These are phyloP conservation scores for Carpatolechia fugitivella DNA, from an alignment of 2,888 invertebrate genomes.

Conservation along the genomic window DNA sequence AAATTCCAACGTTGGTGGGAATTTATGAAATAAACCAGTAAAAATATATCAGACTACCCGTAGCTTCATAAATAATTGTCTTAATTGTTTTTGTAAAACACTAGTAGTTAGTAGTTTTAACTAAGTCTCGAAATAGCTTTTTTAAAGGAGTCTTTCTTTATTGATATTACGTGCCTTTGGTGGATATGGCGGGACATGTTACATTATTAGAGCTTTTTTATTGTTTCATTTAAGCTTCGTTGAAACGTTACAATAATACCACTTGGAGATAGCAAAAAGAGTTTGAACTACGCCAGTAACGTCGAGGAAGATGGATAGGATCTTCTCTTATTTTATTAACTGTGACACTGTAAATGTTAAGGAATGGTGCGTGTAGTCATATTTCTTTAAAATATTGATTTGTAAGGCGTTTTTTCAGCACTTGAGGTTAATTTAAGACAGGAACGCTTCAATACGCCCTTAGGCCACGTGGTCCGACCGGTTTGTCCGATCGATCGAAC, in stretches of 20 bases:
- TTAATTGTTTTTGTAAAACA: slow-evolving; percentile 53
- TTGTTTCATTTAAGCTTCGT: slow-evolving; percentile 26
- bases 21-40: neutral
- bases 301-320: neutral
- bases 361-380: slow-evolving; percentile 1
- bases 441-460: too few relatives aligned
- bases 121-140: slow-evolving; percentile 70
- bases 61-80: slow-evolving; percentile 47
- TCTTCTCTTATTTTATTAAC: neutral
- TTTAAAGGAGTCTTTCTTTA: slow-evolving; percentile 56
- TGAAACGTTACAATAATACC: neutral
- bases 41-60: slow-evolving; percentile 44
- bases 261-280: neutral
- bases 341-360: neutral
- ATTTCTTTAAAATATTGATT: neutral
- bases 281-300: neutral
- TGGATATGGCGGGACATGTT: slow-evolving; percentile 53
- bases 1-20: neutral
- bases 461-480: too few relatives aligned
- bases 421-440: too few relatives aligned
- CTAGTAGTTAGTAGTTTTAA: slow-evolving; percentile 42
- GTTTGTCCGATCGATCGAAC: too few relatives aligned
- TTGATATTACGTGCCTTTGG: slow-evolving; percentile 70
- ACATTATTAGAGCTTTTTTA: slow-evolving; percentile 39
- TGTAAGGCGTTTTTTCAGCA: too few relatives aligned